phyloP scores from a whole-genome alignment of 2,888 invertebrate species.

The Pseudolycoriella hygida region DNA sequence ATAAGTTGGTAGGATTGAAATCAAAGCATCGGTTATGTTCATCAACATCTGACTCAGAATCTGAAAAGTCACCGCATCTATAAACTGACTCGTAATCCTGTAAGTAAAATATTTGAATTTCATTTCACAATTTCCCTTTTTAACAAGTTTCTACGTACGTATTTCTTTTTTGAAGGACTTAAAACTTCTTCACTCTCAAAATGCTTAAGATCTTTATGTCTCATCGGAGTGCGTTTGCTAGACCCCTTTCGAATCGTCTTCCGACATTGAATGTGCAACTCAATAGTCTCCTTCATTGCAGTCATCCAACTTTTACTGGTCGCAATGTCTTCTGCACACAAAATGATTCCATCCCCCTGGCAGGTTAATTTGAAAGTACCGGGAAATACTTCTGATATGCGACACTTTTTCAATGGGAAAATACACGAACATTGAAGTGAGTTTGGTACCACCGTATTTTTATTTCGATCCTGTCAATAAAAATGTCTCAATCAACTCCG shows the following conservation, averaged over 20 bases:
- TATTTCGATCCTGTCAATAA: conserved; percentile 17
- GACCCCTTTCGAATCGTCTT: conserved; percentile 45
- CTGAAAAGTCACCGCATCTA: conserved; percentile 20
- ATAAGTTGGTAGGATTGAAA: not conserved
- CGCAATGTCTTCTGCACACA: conserved; percentile 35
- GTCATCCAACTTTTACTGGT: conserved; percentile 39
- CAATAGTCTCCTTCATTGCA: conserved; percentile 35
- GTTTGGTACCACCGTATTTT: conserved; percentile 35
- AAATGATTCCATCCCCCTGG: conserved; percentile 35
- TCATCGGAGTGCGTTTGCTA: conserved; percentile 39
- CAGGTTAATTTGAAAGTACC: conserved; percentile 43
- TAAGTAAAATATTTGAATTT: conserved; percentile 7
- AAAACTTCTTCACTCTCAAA: conserved; percentile 34
- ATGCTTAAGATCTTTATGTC: conserved; percentile 35
- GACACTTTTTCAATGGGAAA: conserved; percentile 51
- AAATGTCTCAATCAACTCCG: not conserved
- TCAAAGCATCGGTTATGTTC: not conserved
- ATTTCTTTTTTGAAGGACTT: conserved; percentile 32
- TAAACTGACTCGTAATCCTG: conserved; percentile 26
- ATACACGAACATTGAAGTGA: conserved; percentile 46
- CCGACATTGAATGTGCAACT: conserved; percentile 36
- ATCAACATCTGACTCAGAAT: conserved; percentile 21
- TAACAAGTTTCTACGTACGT: conserved; percentile 28
- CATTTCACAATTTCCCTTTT: not conserved
- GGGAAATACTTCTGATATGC: conserved; percentile 35